Base-by-base conservation (phyloP, 2,888 invertebrate species). In the Mimas tiliae region DNA sequence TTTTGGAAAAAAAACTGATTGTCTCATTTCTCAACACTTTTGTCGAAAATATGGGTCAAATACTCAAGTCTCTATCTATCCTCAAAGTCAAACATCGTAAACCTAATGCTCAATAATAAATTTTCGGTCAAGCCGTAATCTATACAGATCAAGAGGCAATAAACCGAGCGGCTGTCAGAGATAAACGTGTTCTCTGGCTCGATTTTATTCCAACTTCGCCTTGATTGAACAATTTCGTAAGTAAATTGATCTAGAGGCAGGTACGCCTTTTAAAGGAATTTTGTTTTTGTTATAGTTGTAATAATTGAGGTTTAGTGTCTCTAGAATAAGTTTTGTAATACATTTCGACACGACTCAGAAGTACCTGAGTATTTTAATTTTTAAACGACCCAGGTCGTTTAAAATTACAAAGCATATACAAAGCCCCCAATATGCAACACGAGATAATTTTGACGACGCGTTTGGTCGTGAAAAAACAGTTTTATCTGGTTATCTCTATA, bases 101-200 rank as follows among this genome's bases (percentile, higher is more conserved):
- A 58, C 8, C 38, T 12, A 42, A 19, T 19, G 19, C 19, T 42
- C 19, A 11, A n/a, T 42, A 19, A 42, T 42, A 21, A 58, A 42
- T 58, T 19, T 21, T 42, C 19, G 19, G 11, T 16, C 8, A 7
- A 12, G n/a, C 11, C 19, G 38, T 42, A 58, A 58, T 58, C 42
- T 58, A 19, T 38, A 12, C 58, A 16, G 58, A 58, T 58, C 38
- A 38, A 58, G 58, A 42, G 58, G 19, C 58, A 58, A 58, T 58
- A 58, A 58, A 58, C 19, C 38, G 6, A n/a, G 34, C 16, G n/a
- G 34, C 16, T 33, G 38, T 34, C 42, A 12, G 6, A 58, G 58
- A 58, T 58, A 42, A 58, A 58, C 58, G 58, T 27, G 27, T 42
- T 12, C 33, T n/a, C 11, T 19, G 6, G 38, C 19, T 12, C 19